A percentile compares a stretch with the other conserved stretches of the same genome.
Conservation (phyloP, 35 echinoderm and acorn worm species). For the Eucidaris tribuloides region DNA sequence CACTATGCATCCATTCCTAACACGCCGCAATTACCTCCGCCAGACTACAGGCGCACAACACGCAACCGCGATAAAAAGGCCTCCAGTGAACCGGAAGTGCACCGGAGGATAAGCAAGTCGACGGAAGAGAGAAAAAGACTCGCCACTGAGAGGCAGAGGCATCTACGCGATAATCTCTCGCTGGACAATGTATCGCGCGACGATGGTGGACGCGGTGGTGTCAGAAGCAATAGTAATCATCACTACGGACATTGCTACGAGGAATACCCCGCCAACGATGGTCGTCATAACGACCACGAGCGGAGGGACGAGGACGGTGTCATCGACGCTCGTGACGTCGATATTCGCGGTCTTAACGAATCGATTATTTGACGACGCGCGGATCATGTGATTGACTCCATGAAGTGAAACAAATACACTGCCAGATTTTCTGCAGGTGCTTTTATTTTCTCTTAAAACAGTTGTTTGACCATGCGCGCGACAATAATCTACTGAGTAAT, state of each 20-base stretch:
- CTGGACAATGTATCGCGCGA: too few relatives aligned
- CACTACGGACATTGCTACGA: background rate
- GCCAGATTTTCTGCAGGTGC: too few relatives aligned
- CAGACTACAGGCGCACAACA: background rate
- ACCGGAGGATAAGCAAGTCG: slow-evolving; percentile 4
- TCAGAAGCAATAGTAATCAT: background rate
- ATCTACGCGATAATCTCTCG: too few relatives aligned
- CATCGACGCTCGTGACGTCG: slow-evolving; percentile 7
- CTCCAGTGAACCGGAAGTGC: slow-evolving; percentile 9
- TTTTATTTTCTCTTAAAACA: too few relatives aligned
- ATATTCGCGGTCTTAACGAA: slow-evolving; percentile 17
- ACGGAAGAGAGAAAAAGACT: slow-evolving; percentile 5
- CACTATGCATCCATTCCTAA: slow-evolving; percentile 37
- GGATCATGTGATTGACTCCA: slow-evolving; percentile 5
- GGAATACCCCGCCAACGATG: background rate
- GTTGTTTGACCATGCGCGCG: too few relatives aligned
- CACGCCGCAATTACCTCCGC: slow-evolving; percentile 22
- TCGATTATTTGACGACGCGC: slow-evolving; percentile 19
- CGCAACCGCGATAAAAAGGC: background rate
- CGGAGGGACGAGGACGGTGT: background rate
- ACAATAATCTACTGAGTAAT: too few relatives aligned
- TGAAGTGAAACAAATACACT: too few relatives aligned
- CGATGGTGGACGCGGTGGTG: background rate
- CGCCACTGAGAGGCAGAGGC: background rate
- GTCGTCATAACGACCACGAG: background rate